Conservation (phyloP, 2,888 invertebrate species). For the Mystacides longicornis region DNA sequence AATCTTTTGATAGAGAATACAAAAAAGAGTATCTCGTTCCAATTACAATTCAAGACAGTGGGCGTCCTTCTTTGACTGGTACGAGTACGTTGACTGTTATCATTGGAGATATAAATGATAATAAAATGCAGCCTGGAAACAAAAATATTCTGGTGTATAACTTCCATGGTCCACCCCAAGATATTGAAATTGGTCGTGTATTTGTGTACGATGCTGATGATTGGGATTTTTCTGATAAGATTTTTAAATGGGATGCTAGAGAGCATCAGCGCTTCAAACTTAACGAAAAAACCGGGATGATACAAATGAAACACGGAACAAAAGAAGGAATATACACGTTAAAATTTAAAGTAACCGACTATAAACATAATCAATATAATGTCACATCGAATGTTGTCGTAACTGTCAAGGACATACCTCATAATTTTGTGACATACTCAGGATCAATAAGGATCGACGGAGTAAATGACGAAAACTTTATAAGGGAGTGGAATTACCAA, state of each 20-base stretch:
- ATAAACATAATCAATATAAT: conserved; percentile 40
- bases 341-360: conserved; percentile 42
- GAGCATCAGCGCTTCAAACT: conserved; percentile 39
- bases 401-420: conserved; percentile 44
- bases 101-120: conserved; percentile 55
- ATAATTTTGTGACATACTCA: conserved; percentile 48
- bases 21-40: conserved; percentile 50
- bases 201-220: conserved; percentile 55
- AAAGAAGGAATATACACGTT: conserved; percentile 39
- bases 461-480: conserved; percentile 48
- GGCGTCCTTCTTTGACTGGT: conserved; percentile 44
- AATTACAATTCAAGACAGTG: conserved; percentile 51
- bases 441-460: conserved; percentile 47
- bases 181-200: conserved; percentile 49
- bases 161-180: conserved; percentile 41
- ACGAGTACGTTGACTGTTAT: conserved; percentile 48
- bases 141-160: conserved; percentile 54
- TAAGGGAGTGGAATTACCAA: conserved; percentile 40
- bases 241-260: conserved; percentile 40
- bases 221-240: conserved; percentile 55
- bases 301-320: conserved; percentile 49
- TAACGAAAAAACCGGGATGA: conserved; percentile 42
- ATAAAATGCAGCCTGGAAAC: conserved; percentile 51
- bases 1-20: conserved; percentile 47
- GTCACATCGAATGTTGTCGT: conserved; percentile 49